Conservation (phyloP, 2,888 invertebrate species). For the Leucophora obtusa region DNA sequence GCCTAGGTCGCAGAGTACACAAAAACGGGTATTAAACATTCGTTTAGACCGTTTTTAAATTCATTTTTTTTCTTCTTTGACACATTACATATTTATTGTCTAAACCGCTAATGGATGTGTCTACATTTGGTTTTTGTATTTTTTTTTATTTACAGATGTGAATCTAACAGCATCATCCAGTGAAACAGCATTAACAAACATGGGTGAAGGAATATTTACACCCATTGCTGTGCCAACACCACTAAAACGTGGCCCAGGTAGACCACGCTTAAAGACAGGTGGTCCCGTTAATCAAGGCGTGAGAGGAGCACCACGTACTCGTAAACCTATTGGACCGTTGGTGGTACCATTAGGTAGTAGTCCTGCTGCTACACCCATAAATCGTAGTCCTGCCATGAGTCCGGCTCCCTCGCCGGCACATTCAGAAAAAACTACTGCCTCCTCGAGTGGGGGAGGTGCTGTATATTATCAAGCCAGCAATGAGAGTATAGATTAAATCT, state of each 20-base stretch:
- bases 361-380: conserved; percentile 75
- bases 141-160: conserved; percentile 46
- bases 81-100: background rate
- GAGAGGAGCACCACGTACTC: conserved; percentile 81
- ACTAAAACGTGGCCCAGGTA: conserved; percentile 83
- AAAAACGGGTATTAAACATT: too few relatives aligned
- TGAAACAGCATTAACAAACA: conserved; percentile 51
- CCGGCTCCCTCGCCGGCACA: conserved; percentile 75
- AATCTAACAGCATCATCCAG: conserved; percentile 5
- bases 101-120: conserved; percentile 33
- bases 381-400: conserved; percentile 76
- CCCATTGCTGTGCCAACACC: conserved; percentile 69
- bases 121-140: conserved; percentile 8
- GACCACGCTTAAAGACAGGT: conserved; percentile 83
- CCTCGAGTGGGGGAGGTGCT: conserved; percentile 28
- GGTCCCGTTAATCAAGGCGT: conserved; percentile 84
- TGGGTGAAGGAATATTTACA: conserved; percentile 64
- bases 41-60: background rate
- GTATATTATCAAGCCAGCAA: conserved; percentile 48
- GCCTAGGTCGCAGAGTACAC: too few relatives aligned
- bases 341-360: conserved; percentile 77
- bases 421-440: conserved; percentile 65
- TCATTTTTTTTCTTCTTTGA: background rate
- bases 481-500: conserved; percentile 48
- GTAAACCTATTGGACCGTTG: conserved; percentile 80